Evolutionary conservation across 2,113 vertebrate genomes (phyloP), one percentile per base, ranked within the genome.

Genomic region (Potamarius usumacintae): DNA sequence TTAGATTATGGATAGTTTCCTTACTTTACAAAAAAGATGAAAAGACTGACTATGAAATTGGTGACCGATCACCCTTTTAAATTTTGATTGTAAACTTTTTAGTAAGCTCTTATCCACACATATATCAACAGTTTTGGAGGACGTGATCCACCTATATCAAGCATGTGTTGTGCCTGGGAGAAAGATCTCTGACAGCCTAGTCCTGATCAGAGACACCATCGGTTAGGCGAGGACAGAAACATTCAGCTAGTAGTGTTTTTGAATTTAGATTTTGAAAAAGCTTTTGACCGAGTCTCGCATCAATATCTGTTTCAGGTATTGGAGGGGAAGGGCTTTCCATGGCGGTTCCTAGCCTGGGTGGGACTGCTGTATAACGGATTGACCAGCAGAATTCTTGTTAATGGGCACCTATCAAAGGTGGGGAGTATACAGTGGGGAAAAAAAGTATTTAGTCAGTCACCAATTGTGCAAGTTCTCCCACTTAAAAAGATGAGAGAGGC

Each of bases 191-290:
- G 87, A 91, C 89, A 90, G 76, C 89, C 63, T 91, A 2, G 60
- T 89, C 3, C 34, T 89, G 82, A 55, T 91, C 4, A 18, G 88
- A 53, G 86, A 90, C 25, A 4, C 88, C 81, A 89, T 91, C 86
- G 85, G 86, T 88, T 87, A 18, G 17, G 86, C 82, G 48, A 90
- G 86, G 89, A 91, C 84, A 91, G 90, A 85, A 86, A 89, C 0
- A 90, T 82, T 65, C 20, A 55, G 30, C 65, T 92, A 0, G 0
- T 82, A 85, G 42, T 42, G 42, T 77, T 89, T 5, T 12, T 90
- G 84, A 90, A 90, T 90, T 86, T 91, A 89, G 57, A 88, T 9
- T 91, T 90, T 81, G 88, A 88, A 5, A 86, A 82, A 84, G 87
- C 87, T 0, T 88, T 90, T 8, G 87, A 90, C 55, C 27, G 58